Evolutionary conservation across 2,888 invertebrate species (phyloP), one percentile per base, ranked within the genome.

Genomic region (Phoenoteleia sp.): DNA sequence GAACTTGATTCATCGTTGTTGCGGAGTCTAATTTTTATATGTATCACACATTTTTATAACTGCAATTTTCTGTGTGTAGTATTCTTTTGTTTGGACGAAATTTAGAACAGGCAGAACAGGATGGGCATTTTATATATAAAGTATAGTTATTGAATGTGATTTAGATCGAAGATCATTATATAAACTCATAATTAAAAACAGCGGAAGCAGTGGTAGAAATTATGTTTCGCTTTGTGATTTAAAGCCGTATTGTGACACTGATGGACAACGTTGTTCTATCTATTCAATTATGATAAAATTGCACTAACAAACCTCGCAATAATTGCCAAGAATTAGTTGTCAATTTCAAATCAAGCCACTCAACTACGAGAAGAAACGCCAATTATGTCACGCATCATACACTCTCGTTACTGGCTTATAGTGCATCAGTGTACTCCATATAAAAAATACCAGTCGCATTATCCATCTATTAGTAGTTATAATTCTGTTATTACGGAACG

Each of bases 301-400:
- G 27, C 42, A 19, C 42, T 56, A 54, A 69, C 56, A 25, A 42
- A 42, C 15, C 19, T 45, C 42, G 42, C 17, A 29, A 27, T 69
- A 42, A 69, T 69, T 69, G 42, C 9, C 42, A 27, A 56, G 45
- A 42, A 56, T 23, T 29, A 45, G 19, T 27, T 42, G 71, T 56
- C 58, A 45, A 71, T 71, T 69, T n/a, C 17, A 19, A 69, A 52
- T 69, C 54, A 56, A 54, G 27, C 33, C 25, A 19, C n/a, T 54
- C n/a, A 54, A 19, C 60, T 39, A 39, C 42, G 54, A 54, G 27
- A 15, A 69, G 54, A 67, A 45, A 36, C 25, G 21, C 2, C 45
- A 45, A 54, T 62, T 42, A 36, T 23, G 21, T 60, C 39, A 7
- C n/a, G 21, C 39, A 58, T 36, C 6, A 9, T n/a, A 60, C 21